These are phyloP conservation scores for Sesamia inferens DNA, from an alignment of 2,888 invertebrate species.

Conservation along the genomic window DNA sequence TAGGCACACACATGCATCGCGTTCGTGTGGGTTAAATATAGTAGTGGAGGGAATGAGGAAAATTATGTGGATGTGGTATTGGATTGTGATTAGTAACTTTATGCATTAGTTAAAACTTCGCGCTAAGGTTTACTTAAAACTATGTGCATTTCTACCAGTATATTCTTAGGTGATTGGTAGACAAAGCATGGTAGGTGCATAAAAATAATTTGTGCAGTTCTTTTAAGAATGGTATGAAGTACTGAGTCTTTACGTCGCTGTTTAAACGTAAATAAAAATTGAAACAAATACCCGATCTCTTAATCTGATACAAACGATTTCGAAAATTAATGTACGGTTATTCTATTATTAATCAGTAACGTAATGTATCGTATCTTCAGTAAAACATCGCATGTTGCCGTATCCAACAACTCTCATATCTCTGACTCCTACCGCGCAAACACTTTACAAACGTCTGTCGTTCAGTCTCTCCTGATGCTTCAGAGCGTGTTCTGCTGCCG, in stretches of 20 bases:
- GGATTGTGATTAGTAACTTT: background rate
- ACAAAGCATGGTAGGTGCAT: background rate
- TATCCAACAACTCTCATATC: slow-evolving; percentile 66
- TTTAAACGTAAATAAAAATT: background rate
- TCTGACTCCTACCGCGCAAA: slow-evolving; percentile 41
- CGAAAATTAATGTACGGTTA: background rate
- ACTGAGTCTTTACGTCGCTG: background rate
- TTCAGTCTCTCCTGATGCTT: slow-evolving; percentile 85
- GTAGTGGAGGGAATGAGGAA: slow-evolving; percentile 28
- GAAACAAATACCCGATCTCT: background rate
- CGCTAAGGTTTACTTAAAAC: too few relatives aligned
- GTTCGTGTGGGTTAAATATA: slow-evolving; percentile 60
- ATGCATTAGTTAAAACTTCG: background rate
- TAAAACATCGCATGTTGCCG: slow-evolving; percentile 59
- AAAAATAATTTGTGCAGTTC: background rate
- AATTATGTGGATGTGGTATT: slow-evolving; percentile 53
- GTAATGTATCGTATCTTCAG: background rate
- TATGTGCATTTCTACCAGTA: background rate
- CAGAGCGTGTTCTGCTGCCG: slow-evolving; percentile 87
- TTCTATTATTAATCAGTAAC: background rate
- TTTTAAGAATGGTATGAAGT: background rate
- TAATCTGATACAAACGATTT: background rate
- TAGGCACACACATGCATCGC: slow-evolving; percentile 41
- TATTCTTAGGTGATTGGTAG: background rate
- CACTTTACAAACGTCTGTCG: slow-evolving; percentile 54